Percentiles rank a stretch among this genome's conserved stretches.
Conservation (phyloP, 2,797 vertebrate species). For the Ispidina picta region DNA sequence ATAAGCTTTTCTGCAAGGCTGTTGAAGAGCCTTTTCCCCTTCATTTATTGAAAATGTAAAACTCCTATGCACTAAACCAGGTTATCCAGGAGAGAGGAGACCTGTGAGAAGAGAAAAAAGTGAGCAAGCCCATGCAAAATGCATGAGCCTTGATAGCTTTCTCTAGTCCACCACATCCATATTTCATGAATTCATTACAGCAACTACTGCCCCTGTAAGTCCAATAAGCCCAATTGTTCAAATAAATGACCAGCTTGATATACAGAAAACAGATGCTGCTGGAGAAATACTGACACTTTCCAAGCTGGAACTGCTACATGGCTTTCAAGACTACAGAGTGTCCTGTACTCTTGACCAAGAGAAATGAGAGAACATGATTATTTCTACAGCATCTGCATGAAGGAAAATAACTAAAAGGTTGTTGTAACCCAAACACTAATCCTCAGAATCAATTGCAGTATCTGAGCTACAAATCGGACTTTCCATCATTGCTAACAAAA, state of each 20-base stretch:
- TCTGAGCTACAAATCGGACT: not conserved
- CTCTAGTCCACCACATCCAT: slow-evolving; percentile 26
- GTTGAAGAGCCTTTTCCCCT: not conserved
- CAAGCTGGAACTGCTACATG: not conserved
- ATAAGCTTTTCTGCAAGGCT: not conserved
- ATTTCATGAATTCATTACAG: slow-evolving; percentile 44
- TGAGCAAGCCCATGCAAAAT: slow-evolving; percentile 6
- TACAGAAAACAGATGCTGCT: not conserved
- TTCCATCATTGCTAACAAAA: not conserved
- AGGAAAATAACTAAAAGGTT: not conserved
- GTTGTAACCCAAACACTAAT: not conserved
- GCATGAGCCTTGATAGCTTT: slow-evolving; percentile 40
- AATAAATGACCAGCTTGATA: not conserved
- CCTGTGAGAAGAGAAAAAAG: not conserved
- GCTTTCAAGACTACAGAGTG: not conserved
- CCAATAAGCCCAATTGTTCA: slow-evolving; percentile 18
- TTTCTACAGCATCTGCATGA: not conserved
- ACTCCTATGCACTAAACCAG: not conserved
- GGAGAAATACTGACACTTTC: not conserved
- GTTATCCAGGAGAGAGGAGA: not conserved
- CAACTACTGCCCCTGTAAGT: not conserved
- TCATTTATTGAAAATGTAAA: not conserved
- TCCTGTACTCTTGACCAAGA: not conserved
- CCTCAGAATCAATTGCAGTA: not conserved
- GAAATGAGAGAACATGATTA: not conserved